Base-by-base conservation (phyloP, 2,888 invertebrate species). In the Sarcophaga variegata region DNA sequence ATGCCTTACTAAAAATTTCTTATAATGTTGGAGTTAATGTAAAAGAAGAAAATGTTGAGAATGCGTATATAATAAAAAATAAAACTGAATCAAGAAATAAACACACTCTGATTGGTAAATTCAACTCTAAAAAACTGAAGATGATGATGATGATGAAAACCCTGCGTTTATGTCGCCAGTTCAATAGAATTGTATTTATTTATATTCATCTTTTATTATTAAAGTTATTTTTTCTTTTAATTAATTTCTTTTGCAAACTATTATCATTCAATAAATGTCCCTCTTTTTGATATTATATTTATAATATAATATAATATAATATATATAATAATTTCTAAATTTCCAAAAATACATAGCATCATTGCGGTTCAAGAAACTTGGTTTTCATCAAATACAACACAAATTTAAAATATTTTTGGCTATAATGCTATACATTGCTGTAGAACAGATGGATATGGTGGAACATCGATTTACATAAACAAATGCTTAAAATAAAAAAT, bases 361-460 rank as follows among this genome's bases (percentile, higher is more conserved):
- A 49, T 47, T 22, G 69, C 69, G 14, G 22, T 49, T 22, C 67
- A 67, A 67, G 67, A 67, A 67, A 47, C 45, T n/a, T 67, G 67
- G 67, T 20, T 67, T n/a, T 17, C 59, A 17, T 17, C 14, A 10
- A 67, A 67, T 12, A 45, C 37, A 17, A 45, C 20, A 20, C 4
- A 14, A 12, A 11, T 49, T 14, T 49, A 49, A 4, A 49, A 49
- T 14, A 49, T 49, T 2, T 14, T 14, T 49, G 49, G 49, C 49
- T 49, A 49, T 14, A 49, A 49, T 49, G 49, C 49, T 49, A 49
- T 49, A 49, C 49, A 14, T 49, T 49, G 49, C 49, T 49, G 49
- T 14, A 49, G 49, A 49, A 4, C 49, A 14, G 49, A 49, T 49
- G 49, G 49, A 11, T 49, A 49, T 14, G 49, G 49, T 59, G 5